phyloP scores from a whole-genome alignment of 2,797 vertebrate genomes.

The Rousettus madagascariensis region DNA sequence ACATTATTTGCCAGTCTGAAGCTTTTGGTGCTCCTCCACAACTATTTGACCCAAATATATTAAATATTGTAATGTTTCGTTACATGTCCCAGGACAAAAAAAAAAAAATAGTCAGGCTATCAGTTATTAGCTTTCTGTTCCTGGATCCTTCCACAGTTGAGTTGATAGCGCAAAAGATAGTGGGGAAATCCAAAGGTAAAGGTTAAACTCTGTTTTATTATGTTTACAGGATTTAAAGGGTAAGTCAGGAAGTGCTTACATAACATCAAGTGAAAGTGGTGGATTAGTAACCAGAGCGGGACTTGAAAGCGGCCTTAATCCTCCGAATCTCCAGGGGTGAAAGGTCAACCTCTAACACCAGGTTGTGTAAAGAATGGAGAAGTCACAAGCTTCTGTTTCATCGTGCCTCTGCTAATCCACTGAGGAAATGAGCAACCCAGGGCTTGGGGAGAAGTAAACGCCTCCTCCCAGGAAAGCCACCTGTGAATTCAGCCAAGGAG shows the following conservation, averaged over 20 bases:
- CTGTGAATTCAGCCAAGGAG: conserved; percentile 68
- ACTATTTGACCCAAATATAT: conserved; percentile 85
- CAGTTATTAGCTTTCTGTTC: conserved; percentile 86
- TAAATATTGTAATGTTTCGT: conserved; percentile 88
- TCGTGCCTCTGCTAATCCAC: conserved; percentile 86
- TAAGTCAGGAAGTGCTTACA: conserved; percentile 90
- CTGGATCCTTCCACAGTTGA: conserved; percentile 84
- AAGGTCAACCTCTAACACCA: conserved; percentile 93
- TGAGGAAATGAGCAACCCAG: conserved; percentile 88
- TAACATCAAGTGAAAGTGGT: conserved; percentile 92
- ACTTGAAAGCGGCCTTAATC: conserved; percentile 94
- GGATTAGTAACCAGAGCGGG: conserved; percentile 90
- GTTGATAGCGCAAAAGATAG: conserved; percentile 84
- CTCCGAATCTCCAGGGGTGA: conserved; percentile 94
- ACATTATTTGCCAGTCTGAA: conserved; percentile 78
- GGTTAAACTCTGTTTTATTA: conserved; percentile 90
- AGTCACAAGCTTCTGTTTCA: conserved; percentile 88
- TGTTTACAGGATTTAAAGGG: conserved; percentile 91
- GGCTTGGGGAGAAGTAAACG: conserved; percentile 80
- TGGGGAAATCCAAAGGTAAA: conserved; percentile 91
- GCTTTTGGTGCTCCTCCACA: conserved; percentile 66
- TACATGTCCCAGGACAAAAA: conserved; percentile 84
- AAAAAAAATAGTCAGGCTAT: conserved; percentile 76
- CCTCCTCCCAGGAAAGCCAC: conserved; percentile 83
- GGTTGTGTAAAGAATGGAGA: conserved; percentile 90